Base-by-base conservation (phyloP, 2,888 invertebrate species). In the Schizotus pectinicornis region DNA sequence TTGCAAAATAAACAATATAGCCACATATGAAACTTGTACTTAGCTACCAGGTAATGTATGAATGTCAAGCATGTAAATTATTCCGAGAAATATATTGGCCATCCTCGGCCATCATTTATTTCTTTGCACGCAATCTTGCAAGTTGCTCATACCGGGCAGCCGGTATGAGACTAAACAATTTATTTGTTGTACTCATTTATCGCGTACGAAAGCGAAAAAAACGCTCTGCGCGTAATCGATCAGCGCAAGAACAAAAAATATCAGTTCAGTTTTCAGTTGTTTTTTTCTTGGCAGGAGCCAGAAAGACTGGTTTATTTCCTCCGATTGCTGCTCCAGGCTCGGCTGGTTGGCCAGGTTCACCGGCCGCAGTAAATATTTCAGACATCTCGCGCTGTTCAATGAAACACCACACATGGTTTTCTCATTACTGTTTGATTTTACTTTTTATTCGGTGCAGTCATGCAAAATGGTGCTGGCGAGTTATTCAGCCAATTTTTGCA, bases 31-130 rank as follows among this genome's bases (percentile, higher is more conserved):
- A 74, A 70, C 74, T 75, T 71, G 75, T 71, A 72, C 67, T 73
- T 72, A 67, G 77, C 78, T 78, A 77, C 77, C 74, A 72, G 70
- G 73, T 77, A 77, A 77, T 75, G 71, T 74, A 75, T 72, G 73
- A 74, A 67, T 67, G 70, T 67, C 68, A 70, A 71, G 70, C 66
- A 75, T 75, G 74, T 74, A 72, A 77, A 76, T 75, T 76, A 77
- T 73, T 65, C 67, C 71, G 62, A 67, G 66, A 67, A 69, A 76
- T 75, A 75, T 74, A 76, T 71, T 69, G 70, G 62, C 64, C 69
- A 75, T 72, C 60, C 69, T 52, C 62, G 66, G 71, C 67, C 63
- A 73, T 76, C 70, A 73, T 71, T 75, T 73, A 72, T 64, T 59
- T 61, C 68, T 68, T 71, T 66, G 74, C 77, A 77, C 76, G 77